Evolutionary conservation across 1,140 invertebrate species (phyloP).

Genomic region (Drosophila sp.): DNA sequence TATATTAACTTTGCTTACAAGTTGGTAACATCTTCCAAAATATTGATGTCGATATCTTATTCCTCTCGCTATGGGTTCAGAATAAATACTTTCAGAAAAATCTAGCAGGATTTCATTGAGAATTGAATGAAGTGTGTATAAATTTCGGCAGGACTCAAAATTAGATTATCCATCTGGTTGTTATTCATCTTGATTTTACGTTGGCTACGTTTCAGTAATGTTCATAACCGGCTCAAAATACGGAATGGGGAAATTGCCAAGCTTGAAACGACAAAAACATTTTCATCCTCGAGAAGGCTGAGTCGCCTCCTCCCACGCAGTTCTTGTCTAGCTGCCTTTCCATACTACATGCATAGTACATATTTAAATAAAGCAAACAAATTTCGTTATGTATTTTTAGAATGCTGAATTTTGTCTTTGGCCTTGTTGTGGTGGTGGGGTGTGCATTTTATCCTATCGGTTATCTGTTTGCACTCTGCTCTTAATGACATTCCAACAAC

Average conservation of each 20-base stretch:
- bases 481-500: neutral
- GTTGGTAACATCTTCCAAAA: no score
- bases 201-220: conserved; percentile 78
- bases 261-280: conserved; percentile 71
- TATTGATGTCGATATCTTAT: no score
- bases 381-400: conserved; percentile 8
- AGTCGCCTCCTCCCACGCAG: neutral
- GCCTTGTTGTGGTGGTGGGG: neutral
- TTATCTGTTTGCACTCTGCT: neutral
- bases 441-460: neutral
- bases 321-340: neutral
- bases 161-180: neutral
- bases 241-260: conserved; percentile 56
- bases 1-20: conserved; percentile 42
- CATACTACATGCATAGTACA: conserved; percentile 12
- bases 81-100: no score
- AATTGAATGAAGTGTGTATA: neutral
- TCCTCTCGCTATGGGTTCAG: no score
- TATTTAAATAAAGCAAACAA: conserved; percentile 24
- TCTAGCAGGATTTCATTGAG: no score
- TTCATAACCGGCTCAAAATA: conserved; percentile 67
- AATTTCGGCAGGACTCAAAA: neutral
- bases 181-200: conserved; percentile 14
- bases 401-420: neutral
- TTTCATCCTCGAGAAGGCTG: conserved; percentile 40